Base-by-base conservation (phyloP, 2,797 vertebrate species). In the Pangasius mekongensis region DNA sequence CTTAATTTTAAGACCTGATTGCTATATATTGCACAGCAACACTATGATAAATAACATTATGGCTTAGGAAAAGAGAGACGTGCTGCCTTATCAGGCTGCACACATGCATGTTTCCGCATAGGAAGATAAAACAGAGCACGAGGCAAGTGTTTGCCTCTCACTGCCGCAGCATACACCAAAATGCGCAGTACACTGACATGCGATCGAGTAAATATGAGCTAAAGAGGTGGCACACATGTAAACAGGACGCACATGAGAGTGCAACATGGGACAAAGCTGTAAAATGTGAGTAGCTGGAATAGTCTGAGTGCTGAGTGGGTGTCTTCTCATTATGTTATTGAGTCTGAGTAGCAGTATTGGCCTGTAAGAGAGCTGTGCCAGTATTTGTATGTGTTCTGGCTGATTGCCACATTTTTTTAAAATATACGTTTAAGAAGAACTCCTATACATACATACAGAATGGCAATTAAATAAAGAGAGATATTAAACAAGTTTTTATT, bases 211-310 rank as follows among this genome's bases (percentile, higher is more conserved):
- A 76, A 39, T 54, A 33, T 86, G 81, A 43, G 1, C 11, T 82
- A 81, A 60, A 73, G 56, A 83, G 58, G 47, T 56, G 33, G 74
- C 60, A 84, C 85, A 76, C 86, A 73, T 76, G 47, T 62, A 67
- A 85, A 69, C 73, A 76, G 84, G 52, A 62, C 62, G 36, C 78
- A 22, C 67, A 83, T 66, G 67, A 84, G 8, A 88, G 52, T 33
- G 14, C 83, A 71, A 47, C 73, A 39, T 58, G 66, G 83, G 73
- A 87, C 83, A 87, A 89, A 64, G 83, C 64, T 27, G 56, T 76
- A 27, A 90, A 89, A 84, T 88, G 91, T 91, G 80, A 92, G 91
- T 92, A 89, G 6, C 27, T 62, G 36, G 7, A 89, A 84, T 58
- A 67, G 24, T 78, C 18, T 60, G 49, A 36, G 3, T 27, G 47